These are phyloP conservation scores for Esperia sulphurella DNA, from an alignment of 2,888 invertebrate species.

Conservation along the genomic window DNA sequence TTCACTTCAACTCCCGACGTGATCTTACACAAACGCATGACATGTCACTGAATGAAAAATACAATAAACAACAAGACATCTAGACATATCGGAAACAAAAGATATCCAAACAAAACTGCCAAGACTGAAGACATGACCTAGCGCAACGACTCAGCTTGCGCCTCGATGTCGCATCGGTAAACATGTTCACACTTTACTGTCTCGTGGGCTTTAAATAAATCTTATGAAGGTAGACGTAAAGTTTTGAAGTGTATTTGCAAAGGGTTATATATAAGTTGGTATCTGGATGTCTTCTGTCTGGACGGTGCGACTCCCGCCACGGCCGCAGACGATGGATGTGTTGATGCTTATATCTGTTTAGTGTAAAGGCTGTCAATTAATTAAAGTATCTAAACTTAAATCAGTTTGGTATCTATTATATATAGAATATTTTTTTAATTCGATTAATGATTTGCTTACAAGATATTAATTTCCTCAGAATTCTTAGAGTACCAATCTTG, in stretches of 20 bases:
- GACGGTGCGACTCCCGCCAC: conserved; percentile 12
- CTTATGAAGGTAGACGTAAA: conserved; percentile 5
- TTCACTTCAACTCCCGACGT: too few species aligned
- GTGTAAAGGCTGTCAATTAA: too few species aligned
- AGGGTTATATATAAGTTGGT: conserved; percentile 5
- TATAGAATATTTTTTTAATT: too few species aligned
- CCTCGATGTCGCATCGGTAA: conserved; percentile 28
- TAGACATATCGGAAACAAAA: conserved; percentile 15
- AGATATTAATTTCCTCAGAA: too few species aligned
- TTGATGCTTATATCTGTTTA: conserved; percentile 9
- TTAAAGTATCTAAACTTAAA: too few species aligned
- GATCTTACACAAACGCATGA: too few species aligned
- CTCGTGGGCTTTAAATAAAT: conserved; percentile 1
- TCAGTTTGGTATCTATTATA: too few species aligned
- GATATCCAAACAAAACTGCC: conserved; percentile 31
- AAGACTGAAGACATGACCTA: conserved; percentile 35
- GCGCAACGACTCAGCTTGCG: conserved; percentile 38
- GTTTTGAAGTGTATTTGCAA: background rate
- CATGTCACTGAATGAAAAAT: background rate
- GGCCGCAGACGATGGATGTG: conserved; percentile 6
- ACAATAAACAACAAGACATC: background rate
- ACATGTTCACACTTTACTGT: too few species aligned
- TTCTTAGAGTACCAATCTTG: too few species aligned
- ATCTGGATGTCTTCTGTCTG: conserved; percentile 17
- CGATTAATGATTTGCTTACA: too few species aligned